These are phyloP conservation scores for Cyprinodon variegatus DNA, from an alignment of 2,113 vertebrate species.

Conservation along the genomic window DNA sequence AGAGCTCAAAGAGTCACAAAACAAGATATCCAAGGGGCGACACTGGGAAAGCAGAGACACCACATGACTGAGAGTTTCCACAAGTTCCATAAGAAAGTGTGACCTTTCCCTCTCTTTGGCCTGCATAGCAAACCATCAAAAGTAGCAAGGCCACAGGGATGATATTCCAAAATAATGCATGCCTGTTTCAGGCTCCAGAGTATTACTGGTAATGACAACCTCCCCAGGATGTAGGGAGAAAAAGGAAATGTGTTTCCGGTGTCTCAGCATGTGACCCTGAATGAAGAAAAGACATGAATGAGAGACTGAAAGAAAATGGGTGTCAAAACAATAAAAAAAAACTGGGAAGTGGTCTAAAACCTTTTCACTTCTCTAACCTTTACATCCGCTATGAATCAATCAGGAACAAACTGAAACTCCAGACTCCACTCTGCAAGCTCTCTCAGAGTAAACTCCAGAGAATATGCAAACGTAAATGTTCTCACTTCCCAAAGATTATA, in stretches of 20 bases:
- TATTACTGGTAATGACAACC: slow-evolving; percentile 12
- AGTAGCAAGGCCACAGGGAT: slow-evolving; percentile 21
- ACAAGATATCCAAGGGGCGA: slow-evolving; percentile 51
- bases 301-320: slow-evolving; percentile 11
- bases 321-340: slow-evolving; percentile 30
- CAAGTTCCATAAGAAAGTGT: slow-evolving; percentile 56
- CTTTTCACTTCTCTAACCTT: slow-evolving; percentile 32
- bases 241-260: slow-evolving; percentile 49
- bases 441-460: not conserved
- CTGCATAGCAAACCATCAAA: slow-evolving; percentile 26
- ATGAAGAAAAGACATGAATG: slow-evolving; percentile 40
- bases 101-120: slow-evolving; percentile 47
- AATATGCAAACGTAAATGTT: not conserved
- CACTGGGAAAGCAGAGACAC: slow-evolving; percentile 46
- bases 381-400: slow-evolving; percentile 42
- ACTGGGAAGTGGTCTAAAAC: slow-evolving; percentile 49
- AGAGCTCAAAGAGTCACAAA: slow-evolving; percentile 46
- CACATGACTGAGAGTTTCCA: slow-evolving; percentile 58
- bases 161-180: slow-evolving; percentile 34
- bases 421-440: not conserved
- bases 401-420: slow-evolving; percentile 15
- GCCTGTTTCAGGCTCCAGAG: slow-evolving; percentile 16
- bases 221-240: slow-evolving; percentile 11
- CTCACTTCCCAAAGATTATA: too few relatives aligned
- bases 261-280: slow-evolving; percentile 19